Evolutionary conservation across 2,113 vertebrate genomes (phyloP).

Genomic region (Seriola aureovittata): DNA sequence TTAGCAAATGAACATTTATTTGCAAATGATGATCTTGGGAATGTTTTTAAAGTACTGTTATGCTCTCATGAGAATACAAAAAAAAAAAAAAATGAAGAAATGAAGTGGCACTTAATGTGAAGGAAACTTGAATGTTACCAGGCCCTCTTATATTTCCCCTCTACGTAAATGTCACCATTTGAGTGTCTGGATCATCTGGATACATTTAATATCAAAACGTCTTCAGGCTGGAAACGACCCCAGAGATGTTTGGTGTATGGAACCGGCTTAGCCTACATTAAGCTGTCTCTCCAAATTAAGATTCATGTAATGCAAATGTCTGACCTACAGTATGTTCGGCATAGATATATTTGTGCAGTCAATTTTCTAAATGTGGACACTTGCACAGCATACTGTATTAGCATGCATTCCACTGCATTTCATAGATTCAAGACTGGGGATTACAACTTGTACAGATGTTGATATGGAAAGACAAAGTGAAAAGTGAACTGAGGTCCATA

Average conservation of each 20-base stretch:
- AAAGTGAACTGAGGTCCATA: conserved; percentile 68
- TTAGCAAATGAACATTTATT: conserved; percentile 70
- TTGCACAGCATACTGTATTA: conserved; percentile 79
- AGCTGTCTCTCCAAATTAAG: conserved; percentile 71
- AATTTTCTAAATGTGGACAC: conserved; percentile 75
- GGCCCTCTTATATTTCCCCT: conserved; percentile 50
- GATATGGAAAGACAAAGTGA: conserved; percentile 59
- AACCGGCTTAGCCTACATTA: conserved; percentile 41
- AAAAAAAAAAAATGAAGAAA: conserved; percentile 28
- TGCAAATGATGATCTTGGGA: conserved; percentile 69
- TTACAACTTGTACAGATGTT: conserved; percentile 78
- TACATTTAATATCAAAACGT: conserved; percentile 40
- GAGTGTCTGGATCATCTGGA: conserved; percentile 56
- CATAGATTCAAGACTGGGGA: conserved; percentile 71
- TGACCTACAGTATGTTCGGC: conserved; percentile 69
- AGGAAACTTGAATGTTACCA: conserved; percentile 69
- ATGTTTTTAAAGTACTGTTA: conserved; percentile 74
- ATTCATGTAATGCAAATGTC: conserved; percentile 74
- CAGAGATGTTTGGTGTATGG: conserved; percentile 35
- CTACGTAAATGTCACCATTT: conserved; percentile 48
- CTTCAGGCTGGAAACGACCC: conserved; percentile 34
- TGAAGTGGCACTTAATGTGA: conserved; percentile 54
- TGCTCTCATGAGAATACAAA: conserved; percentile 57
- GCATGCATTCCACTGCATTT: conserved; percentile 82
- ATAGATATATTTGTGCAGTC: conserved; percentile 76